Percentiles rank a stretch among this genome's conserved stretches.
phyloP scores from a whole-genome alignment of 64 coral and sea anemone species.

The Catalaphyllia jardinei region DNA sequence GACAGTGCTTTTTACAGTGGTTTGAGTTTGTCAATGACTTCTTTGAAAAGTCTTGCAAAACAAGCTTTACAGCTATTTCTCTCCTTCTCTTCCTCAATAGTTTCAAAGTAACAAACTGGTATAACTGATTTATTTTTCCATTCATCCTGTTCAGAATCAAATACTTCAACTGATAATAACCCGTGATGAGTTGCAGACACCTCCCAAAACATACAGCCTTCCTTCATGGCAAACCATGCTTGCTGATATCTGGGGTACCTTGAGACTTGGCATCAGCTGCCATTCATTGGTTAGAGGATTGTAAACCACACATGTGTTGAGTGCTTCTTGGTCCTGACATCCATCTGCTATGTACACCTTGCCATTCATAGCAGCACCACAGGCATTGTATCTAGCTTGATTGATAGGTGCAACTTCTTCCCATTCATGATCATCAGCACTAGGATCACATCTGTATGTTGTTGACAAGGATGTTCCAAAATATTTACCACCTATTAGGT shows the following conservation, averaged over 20 bases:
- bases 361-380: slow-evolving; percentile 6
- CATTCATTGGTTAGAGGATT: slow-evolving; percentile 6
- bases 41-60: neutral
- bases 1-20: too few relatives aligned
- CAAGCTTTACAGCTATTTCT: neutral
- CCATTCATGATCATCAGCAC: neutral
- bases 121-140: slow-evolving; percentile 10
- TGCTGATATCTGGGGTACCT: neutral
- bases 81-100: too few relatives aligned
- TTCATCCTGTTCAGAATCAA: neutral
- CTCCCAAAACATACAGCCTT: slow-evolving; percentile 8
- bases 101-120: neutral
- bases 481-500: too few relatives aligned
- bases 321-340: neutral
- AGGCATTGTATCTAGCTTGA: neutral
- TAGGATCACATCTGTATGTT: too few relatives aligned
- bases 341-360: slow-evolving; percentile 25
- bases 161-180: slow-evolving; percentile 4
- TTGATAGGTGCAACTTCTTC: neutral
- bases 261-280: neutral
- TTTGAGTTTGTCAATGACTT: neutral
- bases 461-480: too few relatives aligned
- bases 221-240: neutral
- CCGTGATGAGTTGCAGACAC: neutral
- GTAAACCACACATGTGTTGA: neutral